Evolutionary conservation across 2,113 vertebrate genomes (phyloP).

Genomic region (Prolemur simus): DNA sequence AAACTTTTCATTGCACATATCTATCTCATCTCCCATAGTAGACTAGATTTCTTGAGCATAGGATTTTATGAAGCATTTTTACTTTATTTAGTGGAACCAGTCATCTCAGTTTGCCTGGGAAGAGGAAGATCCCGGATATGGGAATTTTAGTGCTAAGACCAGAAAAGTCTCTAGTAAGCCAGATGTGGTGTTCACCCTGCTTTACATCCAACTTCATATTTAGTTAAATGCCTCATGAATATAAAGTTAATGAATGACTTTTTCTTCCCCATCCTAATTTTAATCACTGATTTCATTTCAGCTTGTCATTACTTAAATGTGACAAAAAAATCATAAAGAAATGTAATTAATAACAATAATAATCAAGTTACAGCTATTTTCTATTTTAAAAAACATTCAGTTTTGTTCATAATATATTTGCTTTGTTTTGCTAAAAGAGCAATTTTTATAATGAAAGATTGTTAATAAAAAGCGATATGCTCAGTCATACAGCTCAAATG

Average conservation of each 20-base stretch:
- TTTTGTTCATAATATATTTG: constrained; percentile 18
- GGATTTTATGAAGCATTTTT: constrained; percentile 14
- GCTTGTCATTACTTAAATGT: constrained; percentile 17
- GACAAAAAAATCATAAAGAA: neutral
- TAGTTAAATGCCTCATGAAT: constrained; percentile 25
- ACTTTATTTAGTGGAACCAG: constrained; percentile 1
- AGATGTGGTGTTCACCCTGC: neutral
- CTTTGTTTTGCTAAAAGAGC: constrained; percentile 35
- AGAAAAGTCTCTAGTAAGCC: neutral
- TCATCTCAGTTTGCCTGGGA: neutral
- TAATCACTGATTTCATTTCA: constrained; percentile 46
- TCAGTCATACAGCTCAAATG: constrained; percentile 22
- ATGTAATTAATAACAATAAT: constrained; percentile 26
- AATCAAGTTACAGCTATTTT: neutral
- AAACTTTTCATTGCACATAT: constrained; percentile 13
- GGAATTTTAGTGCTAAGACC: neutral
- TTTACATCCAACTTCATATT: neutral
- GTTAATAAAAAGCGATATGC: constrained; percentile 33
- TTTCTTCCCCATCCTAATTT: neutral
- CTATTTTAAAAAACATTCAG: neutral
- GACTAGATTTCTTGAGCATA: neutral
- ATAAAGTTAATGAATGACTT: constrained; percentile 19
- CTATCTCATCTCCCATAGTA: neutral
- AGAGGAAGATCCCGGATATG: neutral
- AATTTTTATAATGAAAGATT: constrained; percentile 13